Evolutionary conservation across 2,113 vertebrate genomes (phyloP).

Genomic region (Erinaceus europaeus): DNA sequence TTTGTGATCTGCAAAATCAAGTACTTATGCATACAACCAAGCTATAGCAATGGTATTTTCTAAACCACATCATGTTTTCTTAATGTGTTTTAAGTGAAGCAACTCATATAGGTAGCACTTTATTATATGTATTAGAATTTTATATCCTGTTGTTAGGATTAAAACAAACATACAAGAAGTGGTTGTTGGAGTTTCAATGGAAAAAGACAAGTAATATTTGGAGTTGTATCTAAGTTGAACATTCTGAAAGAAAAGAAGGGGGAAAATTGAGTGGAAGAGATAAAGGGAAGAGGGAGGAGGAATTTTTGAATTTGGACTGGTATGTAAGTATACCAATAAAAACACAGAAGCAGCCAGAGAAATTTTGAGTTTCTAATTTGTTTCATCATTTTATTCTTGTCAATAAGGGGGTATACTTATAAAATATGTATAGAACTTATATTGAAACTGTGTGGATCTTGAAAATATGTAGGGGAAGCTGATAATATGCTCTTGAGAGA

Average conservation of each 20-base stretch:
- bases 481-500: neutral
- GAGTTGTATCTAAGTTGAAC: neutral
- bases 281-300: too few species aligned
- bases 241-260: neutral
- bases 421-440: neutral
- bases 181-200: neutral
- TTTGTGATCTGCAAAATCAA: neutral
- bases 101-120: neutral
- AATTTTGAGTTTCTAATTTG: neutral
- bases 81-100: slow-evolving; percentile 41
- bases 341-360: neutral
- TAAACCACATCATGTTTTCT: slow-evolving; percentile 50
- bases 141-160: slow-evolving; percentile 5
- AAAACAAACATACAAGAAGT: neutral
- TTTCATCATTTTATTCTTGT: neutral
- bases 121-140: slow-evolving; percentile 31
- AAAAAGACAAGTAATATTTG: neutral
- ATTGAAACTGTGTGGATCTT: neutral
- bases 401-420: neutral
- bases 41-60: neutral
- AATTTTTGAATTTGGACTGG: too few species aligned
- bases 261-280: too few species aligned
- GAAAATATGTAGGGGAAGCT: neutral
- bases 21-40: neutral
- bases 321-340: too few species aligned